Evolutionary conservation across 2,113 vertebrate genomes (phyloP).

Genomic region (Butorides virescens): DNA sequence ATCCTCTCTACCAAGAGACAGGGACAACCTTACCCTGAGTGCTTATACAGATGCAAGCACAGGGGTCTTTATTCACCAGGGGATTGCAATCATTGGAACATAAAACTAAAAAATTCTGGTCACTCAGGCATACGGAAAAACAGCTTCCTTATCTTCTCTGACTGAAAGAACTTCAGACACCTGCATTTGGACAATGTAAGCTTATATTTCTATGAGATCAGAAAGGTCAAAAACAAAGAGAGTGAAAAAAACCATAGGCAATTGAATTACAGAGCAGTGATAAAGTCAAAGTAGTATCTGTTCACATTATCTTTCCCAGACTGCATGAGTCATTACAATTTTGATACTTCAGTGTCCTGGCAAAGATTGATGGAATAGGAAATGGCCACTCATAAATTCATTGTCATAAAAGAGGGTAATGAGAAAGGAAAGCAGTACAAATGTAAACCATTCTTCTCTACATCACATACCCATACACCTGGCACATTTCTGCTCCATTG

Average conservation of each 20-base stretch:
- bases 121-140: background rate
- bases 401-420: background rate
- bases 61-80: background rate
- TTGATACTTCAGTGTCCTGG: conserved; percentile 27
- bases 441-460: background rate
- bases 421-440: background rate
- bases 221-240: background rate
- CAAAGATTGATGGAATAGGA: conserved; percentile 8
- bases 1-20: background rate
- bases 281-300: conserved; percentile 25
- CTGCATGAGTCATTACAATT: conserved; percentile 37
- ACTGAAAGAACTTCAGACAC: background rate
- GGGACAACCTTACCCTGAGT: background rate
- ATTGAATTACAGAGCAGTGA: conserved; percentile 43
- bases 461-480: background rate
- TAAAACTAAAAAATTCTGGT: background rate
- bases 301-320: conserved; percentile 27
- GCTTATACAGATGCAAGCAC: background rate
- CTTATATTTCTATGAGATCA: background rate
- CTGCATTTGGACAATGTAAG: background rate
- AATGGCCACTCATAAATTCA: background rate
- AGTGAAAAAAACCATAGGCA: background rate
- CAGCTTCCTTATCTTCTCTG: background rate
- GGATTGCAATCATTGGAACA: background rate
- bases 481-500: background rate